Evolutionary conservation across 1,140 invertebrate genomes (phyloP).

Genomic region (Brachionus manjavacas): DNA sequence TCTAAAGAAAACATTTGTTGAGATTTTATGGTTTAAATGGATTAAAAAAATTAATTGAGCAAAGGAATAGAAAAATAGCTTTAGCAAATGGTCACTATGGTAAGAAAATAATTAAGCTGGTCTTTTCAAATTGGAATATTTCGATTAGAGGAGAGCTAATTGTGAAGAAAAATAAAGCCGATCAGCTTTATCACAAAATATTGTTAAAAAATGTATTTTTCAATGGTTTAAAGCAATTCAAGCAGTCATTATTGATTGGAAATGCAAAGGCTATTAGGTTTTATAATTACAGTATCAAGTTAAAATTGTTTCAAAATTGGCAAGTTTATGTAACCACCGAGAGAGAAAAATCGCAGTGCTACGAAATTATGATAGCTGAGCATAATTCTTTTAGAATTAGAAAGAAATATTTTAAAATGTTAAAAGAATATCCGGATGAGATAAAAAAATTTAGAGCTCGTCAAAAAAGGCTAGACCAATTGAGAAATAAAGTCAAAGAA

Average conservation of each 20-base stretch:
- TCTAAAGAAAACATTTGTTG: constrained; percentile 48
- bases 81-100: constrained; percentile 44
- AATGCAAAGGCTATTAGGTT: constrained; percentile 47
- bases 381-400: constrained; percentile 47
- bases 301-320: constrained; percentile 47
- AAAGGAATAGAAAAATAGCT: constrained; percentile 44
- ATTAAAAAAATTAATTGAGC: constrained; percentile 48
- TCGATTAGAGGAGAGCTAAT: background rate
- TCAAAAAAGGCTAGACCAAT: constrained; percentile 47
- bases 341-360: constrained; percentile 46
- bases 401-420: constrained; percentile 47
- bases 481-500: constrained; percentile 50
- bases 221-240: constrained; percentile 49
- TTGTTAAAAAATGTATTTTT: constrained; percentile 46
- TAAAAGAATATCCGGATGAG: constrained; percentile 47
- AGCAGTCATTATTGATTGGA: constrained; percentile 47
- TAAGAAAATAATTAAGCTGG: background rate
- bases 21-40: constrained; percentile 50
- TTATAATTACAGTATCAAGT: constrained; percentile 44
- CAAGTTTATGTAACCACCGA: constrained; percentile 46
- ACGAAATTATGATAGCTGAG: constrained; percentile 47
- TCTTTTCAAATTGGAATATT: background rate
- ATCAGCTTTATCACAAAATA: constrained; percentile 46
- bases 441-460: constrained; percentile 46
- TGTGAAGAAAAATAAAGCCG: constrained; percentile 44